Percentiles rank a stretch among this genome's conserved stretches.
Conservation (phyloP, 1,140 invertebrate species). For the Choristoneura fumiferana region DNA sequence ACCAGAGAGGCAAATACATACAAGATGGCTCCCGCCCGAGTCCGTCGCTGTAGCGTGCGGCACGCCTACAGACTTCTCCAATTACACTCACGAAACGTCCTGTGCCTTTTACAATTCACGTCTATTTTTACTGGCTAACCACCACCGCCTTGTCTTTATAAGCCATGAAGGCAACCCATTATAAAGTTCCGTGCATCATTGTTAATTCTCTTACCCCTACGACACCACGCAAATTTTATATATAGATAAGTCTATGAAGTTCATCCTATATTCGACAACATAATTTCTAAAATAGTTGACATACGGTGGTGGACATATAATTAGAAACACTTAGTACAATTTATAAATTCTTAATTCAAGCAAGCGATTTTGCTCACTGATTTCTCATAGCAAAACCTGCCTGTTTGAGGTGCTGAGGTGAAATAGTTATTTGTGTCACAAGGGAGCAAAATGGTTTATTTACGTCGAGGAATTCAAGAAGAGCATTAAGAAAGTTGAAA, state of each 20-base stretch:
- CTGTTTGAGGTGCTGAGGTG: no score
- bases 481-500: no score
- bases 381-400: no score
- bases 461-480: no score
- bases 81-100: constrained; percentile 70
- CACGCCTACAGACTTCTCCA: constrained; percentile 58
- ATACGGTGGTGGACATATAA: no score
- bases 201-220: constrained; percentile 43
- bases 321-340: no score
- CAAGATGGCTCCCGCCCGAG: constrained; percentile 60
- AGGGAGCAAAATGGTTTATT: no score
- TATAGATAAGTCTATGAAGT: neutral
- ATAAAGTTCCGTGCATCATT: constrained; percentile 56
- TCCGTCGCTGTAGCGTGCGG: constrained; percentile 53
- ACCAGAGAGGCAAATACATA: constrained; percentile 69
- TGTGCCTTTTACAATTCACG: constrained; percentile 49
- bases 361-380: no score
- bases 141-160: constrained; percentile 51
- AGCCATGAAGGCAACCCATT: constrained; percentile 60
- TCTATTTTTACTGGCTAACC: constrained; percentile 59
- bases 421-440: no score
- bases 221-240: constrained; percentile 43
- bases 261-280: no score
- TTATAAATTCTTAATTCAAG: no score
- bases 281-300: no score